Base-by-base conservation (phyloP, 2,888 invertebrate genomes). In the Oxyscelio sp. region DNA sequence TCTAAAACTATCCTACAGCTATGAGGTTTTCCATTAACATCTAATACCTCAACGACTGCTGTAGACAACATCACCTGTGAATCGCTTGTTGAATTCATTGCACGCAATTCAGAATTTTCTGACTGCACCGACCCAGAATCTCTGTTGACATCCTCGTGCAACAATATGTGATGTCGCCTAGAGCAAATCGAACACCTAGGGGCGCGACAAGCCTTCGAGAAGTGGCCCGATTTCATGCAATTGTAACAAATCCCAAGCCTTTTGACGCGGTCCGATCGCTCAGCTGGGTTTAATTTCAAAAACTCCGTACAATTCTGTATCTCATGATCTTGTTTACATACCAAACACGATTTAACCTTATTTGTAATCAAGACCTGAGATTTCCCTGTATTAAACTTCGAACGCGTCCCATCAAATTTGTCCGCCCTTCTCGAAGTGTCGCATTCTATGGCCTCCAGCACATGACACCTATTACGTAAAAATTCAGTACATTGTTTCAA, bases 241-340 rank as follows among this genome's bases (percentile, higher is more conserved):
- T 63, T 45, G 19, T 31, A 63, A 31, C 50, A 65, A 3, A 50
- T 3, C 1, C 65, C 65, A 0, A 65, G 17, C 27, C 17, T 45
- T n/a, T 21, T 65, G 2, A 65, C 34, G 0, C 19, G 34, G 21
- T 13, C 11, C 4, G 2, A 4, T 9, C 65, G 34, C 8, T 75
- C 65, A 2, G 6, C 8, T 11, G n/a, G 13, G 38, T 48, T 24
- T 19, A 75, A 45, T 56, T 56, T 56, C 21, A 52, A 22, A 56
- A 65, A 65, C 43, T 65, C 58, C 6, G 21, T 8, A 56, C 75
- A 75, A 52, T 50, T 2, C 15, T 45, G 43, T 19, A 74, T 45
- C 13, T 15, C 9, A 19, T 77, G 38, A 38, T 19, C 11, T 13
- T 59, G 8, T 8, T 58, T 50, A 45, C 48, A 65, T 2, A 56